A percentile compares a stretch with the other conserved stretches of the same genome.
These are phyloP conservation scores for Tiphia femorata DNA, from an alignment of 2,888 invertebrate species.

Conservation along the genomic window DNA sequence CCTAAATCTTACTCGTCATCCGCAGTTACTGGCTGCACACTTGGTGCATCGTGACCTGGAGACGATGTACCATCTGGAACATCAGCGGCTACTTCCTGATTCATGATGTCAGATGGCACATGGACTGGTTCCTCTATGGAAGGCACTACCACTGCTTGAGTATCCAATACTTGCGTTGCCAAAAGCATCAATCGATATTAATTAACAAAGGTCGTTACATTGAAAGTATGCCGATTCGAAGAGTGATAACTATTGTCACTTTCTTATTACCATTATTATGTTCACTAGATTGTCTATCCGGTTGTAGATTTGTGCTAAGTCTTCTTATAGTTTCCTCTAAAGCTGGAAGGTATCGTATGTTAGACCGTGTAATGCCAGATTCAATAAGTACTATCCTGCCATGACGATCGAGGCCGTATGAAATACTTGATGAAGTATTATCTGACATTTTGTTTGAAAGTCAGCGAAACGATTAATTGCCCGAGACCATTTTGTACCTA, in stretches of 20 bases:
- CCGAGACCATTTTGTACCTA: no score
- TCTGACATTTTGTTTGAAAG: slow-evolving; percentile 59
- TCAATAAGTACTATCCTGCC: slow-evolving; percentile 51
- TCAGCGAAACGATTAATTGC: no score
- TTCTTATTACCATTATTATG: slow-evolving; percentile 45
- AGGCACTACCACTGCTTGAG: slow-evolving; percentile 48
- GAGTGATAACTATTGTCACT: no score
- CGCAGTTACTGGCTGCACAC: slow-evolving; percentile 53
- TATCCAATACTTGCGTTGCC: slow-evolving; percentile 48
- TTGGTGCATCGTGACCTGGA: slow-evolving; percentile 56
- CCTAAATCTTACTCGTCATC: slow-evolving; percentile 62
- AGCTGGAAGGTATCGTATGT: slow-evolving; percentile 43
- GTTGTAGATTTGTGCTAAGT: slow-evolving; percentile 49
- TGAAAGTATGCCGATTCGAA: no score
- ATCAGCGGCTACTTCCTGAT: slow-evolving; percentile 56
- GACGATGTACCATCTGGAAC: slow-evolving; percentile 62
- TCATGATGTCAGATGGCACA: no score
- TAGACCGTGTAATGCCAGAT: slow-evolving; percentile 35
- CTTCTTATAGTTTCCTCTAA: slow-evolving; percentile 55
- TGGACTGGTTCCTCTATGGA: no score
- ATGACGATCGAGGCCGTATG: slow-evolving; percentile 49
- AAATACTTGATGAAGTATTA: slow-evolving; percentile 46
- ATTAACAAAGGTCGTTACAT: not conserved
- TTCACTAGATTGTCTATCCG: slow-evolving; percentile 44
- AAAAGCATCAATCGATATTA: slow-evolving; percentile 17